These are phyloP conservation scores for Misgurnus anguillicaudatus DNA, from an alignment of 2,113 vertebrate species.

Conservation along the genomic window DNA sequence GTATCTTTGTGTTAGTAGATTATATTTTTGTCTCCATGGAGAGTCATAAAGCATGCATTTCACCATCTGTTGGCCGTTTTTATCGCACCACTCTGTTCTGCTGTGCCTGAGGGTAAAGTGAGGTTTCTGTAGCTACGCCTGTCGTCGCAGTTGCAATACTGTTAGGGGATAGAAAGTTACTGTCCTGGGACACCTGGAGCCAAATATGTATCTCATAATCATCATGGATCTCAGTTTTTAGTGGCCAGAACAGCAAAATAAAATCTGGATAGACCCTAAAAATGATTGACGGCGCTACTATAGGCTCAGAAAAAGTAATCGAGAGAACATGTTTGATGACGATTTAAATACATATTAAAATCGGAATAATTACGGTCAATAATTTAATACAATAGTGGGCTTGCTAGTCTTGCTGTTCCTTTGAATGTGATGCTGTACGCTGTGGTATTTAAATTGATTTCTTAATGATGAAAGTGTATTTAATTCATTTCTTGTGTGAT, in stretches of 20 bases:
- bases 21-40: conserved; percentile 2
- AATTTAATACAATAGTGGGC: too few species aligned
- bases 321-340: too few species aligned
- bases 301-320: too few species aligned
- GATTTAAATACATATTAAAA: too few species aligned
- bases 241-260: not conserved
- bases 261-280: not conserved
- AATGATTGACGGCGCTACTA: too few species aligned
- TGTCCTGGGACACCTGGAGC: not conserved
- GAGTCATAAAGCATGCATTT: conserved; percentile 34
- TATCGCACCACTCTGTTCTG: not conserved
- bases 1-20: conserved; percentile 26
- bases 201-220: not conserved
- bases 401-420: too few species aligned
- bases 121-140: conserved; percentile 35
- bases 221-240: not conserved
- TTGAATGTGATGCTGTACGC: too few species aligned
- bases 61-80: conserved; percentile 38
- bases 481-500: too few species aligned
- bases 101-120: conserved; percentile 10
- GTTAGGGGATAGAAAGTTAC: not conserved
- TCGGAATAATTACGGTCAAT: too few species aligned
- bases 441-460: too few species aligned
- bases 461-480: too few species aligned
- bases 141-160: conserved; percentile 1